phyloP scores from a whole-genome alignment of 2,888 invertebrate species.

The Cecidostiba fungosa region DNA sequence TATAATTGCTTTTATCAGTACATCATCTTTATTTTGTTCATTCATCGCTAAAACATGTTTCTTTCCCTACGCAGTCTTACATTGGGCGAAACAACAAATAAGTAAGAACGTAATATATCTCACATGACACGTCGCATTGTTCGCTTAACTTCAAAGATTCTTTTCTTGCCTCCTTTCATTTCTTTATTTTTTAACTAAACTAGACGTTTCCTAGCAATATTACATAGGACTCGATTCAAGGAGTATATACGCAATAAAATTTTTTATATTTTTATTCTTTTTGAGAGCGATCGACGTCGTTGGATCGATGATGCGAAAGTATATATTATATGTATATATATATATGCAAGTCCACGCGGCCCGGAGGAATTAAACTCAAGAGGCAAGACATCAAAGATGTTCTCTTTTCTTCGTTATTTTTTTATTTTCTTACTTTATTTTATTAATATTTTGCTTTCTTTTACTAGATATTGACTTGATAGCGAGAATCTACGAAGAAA shows the following conservation, averaged over 20 bases:
- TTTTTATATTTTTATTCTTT: constrained; percentile 39
- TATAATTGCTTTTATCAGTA: constrained; percentile 60
- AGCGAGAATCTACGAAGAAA: constrained; percentile 60
- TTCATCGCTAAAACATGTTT: constrained; percentile 31
- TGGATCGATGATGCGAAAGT: constrained; percentile 66
- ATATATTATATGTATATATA: constrained; percentile 50
- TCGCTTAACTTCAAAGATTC: constrained; percentile 48
- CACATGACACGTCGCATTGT: constrained; percentile 55
- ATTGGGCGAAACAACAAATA: constrained; percentile 60
- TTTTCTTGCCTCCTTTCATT: constrained; percentile 33
- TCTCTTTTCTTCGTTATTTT: constrained; percentile 38
- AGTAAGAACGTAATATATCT: constrained; percentile 58
- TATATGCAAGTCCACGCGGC: constrained; percentile 55
- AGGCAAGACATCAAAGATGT: constrained; percentile 58
- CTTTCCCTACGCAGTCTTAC: constrained; percentile 52
- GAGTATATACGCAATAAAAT: constrained; percentile 59
- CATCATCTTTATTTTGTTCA: constrained; percentile 16
- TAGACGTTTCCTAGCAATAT: constrained; percentile 61
- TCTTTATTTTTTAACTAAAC: constrained; percentile 61
- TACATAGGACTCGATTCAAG: constrained; percentile 62
- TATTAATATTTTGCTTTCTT: constrained; percentile 42
- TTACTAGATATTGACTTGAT: constrained; percentile 61
- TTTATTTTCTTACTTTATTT: constrained; percentile 30
- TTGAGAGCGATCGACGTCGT: constrained; percentile 66
- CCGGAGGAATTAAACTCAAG: constrained; percentile 61